Conservation (phyloP, 2,113 vertebrate genomes). For the Periophthalmus modestus region DNA sequence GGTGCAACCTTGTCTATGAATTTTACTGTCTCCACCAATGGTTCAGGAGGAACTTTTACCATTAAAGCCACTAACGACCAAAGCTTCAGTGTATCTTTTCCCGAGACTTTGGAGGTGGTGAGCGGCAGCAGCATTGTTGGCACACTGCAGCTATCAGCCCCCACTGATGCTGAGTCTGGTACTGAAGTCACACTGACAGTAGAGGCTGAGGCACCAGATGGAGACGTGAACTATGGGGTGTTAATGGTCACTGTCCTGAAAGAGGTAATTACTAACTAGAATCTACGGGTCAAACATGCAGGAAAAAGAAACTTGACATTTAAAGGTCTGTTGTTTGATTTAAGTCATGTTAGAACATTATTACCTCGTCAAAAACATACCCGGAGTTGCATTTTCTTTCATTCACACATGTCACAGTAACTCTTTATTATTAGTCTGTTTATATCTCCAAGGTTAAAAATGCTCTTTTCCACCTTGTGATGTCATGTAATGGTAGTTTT, state of each 20-base stretch:
- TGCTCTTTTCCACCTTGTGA: too few relatives aligned
- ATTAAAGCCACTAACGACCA: conserved; percentile 44
- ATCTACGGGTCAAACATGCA: too few relatives aligned
- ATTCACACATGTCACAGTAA: too few relatives aligned
- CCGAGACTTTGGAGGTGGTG: conserved; percentile 18
- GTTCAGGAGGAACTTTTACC: conserved; percentile 21
- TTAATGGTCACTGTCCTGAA: conserved; percentile 32
- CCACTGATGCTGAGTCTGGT: conserved; percentile 36
- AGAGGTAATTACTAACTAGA: conserved; percentile 14
- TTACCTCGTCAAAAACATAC: too few relatives aligned
- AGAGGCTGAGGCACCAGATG: conserved; percentile 25
- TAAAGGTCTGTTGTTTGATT: too few relatives aligned
- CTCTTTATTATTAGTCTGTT: too few relatives aligned
- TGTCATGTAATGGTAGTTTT: too few relatives aligned
- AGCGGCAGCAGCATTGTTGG: conserved; percentile 34
- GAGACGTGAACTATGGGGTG: conserved; percentile 53
- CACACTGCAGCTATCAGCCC: conserved; percentile 30
- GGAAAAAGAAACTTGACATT: too few relatives aligned
- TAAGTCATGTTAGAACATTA: too few relatives aligned
- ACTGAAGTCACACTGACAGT: conserved; percentile 58
- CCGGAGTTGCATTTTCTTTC: too few relatives aligned
- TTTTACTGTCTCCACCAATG: conserved; percentile 37
- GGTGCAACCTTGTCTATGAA: conserved; percentile 24
- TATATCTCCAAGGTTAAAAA: too few relatives aligned
- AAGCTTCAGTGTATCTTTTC: conserved; percentile 13